phyloP scores from a whole-genome alignment of 53 echinoderm and acorn worm genomes.

The Hippasteria phrygiana region DNA sequence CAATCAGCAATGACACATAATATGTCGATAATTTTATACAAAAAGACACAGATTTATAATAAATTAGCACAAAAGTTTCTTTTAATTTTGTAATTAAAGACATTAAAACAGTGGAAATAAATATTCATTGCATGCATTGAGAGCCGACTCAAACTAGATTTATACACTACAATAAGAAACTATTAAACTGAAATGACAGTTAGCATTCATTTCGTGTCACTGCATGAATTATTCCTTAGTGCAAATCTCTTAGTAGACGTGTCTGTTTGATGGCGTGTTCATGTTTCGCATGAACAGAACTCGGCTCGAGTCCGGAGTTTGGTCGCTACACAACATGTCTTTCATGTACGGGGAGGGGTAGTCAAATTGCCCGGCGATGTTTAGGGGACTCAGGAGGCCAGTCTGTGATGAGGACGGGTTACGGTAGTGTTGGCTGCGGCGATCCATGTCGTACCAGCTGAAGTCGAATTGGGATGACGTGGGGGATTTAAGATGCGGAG shows the following conservation, averaged over 20 bases:
- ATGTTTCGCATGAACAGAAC: constrained; percentile 23
- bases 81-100: not conserved
- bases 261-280: too few species aligned
- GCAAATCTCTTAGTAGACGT: not conserved
- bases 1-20: too few species aligned
- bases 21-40: too few species aligned
- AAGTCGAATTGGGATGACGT: constrained; percentile 58
- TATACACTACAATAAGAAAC: not conserved
- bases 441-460: constrained; percentile 69
- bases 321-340: constrained; percentile 20
- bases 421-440: constrained; percentile 39
- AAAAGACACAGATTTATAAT: too few species aligned
- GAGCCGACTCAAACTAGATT: not conserved
- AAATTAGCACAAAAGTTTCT: not conserved
- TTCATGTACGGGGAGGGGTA: constrained; percentile 57
- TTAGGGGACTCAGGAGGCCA: constrained; percentile 67
- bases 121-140: not conserved
- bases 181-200: too few species aligned
- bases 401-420: not conserved
- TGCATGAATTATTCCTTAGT: too few species aligned
- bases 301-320: constrained; percentile 18
- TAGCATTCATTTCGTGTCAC: too few species aligned
- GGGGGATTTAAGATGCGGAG: constrained; percentile 45
- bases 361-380: constrained; percentile 68
- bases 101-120: not conserved